Percentiles rank a stretch among this genome's conserved stretches.
phyloP scores from a whole-genome alignment of 2,113 vertebrate species.

The Cheirogaleus medius region DNA sequence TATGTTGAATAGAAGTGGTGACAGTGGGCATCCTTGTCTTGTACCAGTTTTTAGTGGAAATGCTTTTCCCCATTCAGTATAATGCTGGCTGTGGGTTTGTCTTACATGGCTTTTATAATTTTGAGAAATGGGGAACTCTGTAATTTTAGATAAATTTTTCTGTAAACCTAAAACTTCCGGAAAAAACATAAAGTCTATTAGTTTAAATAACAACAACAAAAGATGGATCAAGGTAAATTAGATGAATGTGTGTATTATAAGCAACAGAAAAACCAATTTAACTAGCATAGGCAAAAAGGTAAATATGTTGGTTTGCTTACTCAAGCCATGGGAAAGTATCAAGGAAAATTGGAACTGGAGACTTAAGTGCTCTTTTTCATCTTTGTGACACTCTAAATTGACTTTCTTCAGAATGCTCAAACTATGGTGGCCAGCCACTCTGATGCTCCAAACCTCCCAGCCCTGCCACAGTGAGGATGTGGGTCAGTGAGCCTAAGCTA shows the following conservation, averaged over 20 bases:
- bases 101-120: too few species aligned
- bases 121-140: background rate
- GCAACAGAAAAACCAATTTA: background rate
- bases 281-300: background rate
- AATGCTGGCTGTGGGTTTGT: too few species aligned
- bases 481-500: background rate
- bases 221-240: background rate
- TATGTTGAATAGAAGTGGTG: too few species aligned
- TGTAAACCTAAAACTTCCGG: background rate
- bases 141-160: background rate
- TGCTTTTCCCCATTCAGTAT: too few species aligned
- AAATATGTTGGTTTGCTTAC: background rate
- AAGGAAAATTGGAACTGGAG: background rate
- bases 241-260: background rate
- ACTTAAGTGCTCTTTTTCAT: background rate
- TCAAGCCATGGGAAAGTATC: background rate
- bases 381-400: background rate
- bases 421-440: background rate
- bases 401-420: background rate
- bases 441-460: background rate
- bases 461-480: too few species aligned
- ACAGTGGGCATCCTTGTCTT: too few species aligned
- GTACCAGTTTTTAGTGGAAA: too few species aligned
- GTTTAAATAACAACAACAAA: background rate
- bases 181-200: background rate